phyloP scores from a whole-genome alignment of 1,140 invertebrate species.

The Leptinotarsa texana region DNA sequence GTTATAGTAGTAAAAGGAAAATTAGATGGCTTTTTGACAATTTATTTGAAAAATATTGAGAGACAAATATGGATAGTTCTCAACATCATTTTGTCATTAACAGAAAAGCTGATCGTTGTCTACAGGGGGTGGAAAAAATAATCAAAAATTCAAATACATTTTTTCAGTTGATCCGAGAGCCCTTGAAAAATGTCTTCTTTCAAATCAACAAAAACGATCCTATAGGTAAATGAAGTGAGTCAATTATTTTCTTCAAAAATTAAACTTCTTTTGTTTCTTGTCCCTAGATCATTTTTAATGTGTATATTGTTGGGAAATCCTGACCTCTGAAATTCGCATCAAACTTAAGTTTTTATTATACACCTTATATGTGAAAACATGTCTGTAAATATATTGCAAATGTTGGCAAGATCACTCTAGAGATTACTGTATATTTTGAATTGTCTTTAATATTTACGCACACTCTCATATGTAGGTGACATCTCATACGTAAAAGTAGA shows the following conservation, averaged over 20 bases:
- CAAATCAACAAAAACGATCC: no score
- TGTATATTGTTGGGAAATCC: background rate
- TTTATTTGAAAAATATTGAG: no score
- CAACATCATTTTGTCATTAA: no score
- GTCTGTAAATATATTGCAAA: background rate
- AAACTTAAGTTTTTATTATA: background rate
- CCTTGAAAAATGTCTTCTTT: no score
- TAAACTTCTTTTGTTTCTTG: background rate
- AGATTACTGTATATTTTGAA: background rate
- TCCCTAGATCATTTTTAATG: background rate
- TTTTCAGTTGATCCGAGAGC: no score
- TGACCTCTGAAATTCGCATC: background rate
- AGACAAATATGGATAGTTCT: no score
- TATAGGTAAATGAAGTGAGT: no score
- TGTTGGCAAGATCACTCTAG: background rate
- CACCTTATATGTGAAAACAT: background rate
- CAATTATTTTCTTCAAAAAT: background rate
- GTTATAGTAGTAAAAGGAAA: no score
- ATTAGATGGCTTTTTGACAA: no score
- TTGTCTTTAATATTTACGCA: background rate
- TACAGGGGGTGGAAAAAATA: no score
- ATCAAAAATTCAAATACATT: no score
- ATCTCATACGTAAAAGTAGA: background rate
- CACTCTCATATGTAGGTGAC: background rate
- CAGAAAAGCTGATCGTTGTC: no score